These are phyloP conservation scores for Phymorhynchus buccinoides DNA, from an alignment of 1,140 invertebrate species.

Conservation along the genomic window DNA sequence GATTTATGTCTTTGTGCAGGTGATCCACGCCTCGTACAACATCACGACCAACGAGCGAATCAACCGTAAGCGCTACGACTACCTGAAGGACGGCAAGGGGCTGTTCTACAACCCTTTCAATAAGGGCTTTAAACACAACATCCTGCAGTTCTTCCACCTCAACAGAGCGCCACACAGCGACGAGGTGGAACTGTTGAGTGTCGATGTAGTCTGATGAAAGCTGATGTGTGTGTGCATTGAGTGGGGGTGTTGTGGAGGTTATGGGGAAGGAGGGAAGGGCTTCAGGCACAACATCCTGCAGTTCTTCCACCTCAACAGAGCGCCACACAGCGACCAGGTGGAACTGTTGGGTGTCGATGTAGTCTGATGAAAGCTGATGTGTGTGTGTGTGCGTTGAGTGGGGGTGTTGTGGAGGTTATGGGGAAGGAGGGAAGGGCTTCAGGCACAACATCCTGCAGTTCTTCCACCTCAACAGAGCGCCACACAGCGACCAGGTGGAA, in stretches of 20 bases:
- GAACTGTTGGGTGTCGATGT: slow-evolving; percentile 54
- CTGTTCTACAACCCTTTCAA: slow-evolving; percentile 92
- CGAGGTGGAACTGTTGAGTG: slow-evolving; percentile 58
- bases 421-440: too few relatives aligned
- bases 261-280: slow-evolving; percentile 75
- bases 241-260: neutral
- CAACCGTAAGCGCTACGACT: slow-evolving; percentile 91
- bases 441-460: slow-evolving; percentile 91
- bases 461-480: slow-evolving; percentile 76
- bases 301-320: slow-evolving; percentile 80
- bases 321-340: slow-evolving; percentile 57
- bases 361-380: slow-evolving; percentile 35
- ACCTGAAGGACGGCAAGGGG: slow-evolving; percentile 88
- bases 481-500: slow-evolving; percentile 58
- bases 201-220: slow-evolving; percentile 42
- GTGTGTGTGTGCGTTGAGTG: too few relatives aligned
- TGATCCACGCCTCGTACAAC: slow-evolving; percentile 80
- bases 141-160: slow-evolving; percentile 87
- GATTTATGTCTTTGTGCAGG: slow-evolving; percentile 63
- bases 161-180: slow-evolving; percentile 55
- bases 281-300: slow-evolving; percentile 89
- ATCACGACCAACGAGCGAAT: slow-evolving; percentile 95
- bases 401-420: too few relatives aligned
- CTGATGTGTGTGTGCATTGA: neutral
- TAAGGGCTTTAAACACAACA: slow-evolving; percentile 86